These are phyloP conservation scores for Euplexia lucipara DNA, from an alignment of 2,888 invertebrate genomes.

Conservation along the genomic window DNA sequence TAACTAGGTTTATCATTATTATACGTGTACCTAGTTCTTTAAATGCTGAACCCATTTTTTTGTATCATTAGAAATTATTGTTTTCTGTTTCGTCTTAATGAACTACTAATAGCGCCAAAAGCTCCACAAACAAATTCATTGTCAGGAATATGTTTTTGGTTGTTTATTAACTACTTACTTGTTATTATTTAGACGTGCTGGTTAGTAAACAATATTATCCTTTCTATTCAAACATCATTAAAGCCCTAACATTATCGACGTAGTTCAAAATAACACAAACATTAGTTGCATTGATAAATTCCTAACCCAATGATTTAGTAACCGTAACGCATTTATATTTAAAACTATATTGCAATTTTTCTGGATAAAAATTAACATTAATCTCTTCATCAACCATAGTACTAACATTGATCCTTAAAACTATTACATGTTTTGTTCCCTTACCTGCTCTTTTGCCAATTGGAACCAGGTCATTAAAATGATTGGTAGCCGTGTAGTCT, in stretches of 20 bases:
- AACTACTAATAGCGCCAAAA: slow-evolving; percentile 6
- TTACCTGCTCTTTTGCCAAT: slow-evolving; percentile 97
- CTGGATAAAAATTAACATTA: not conserved
- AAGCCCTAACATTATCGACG: slow-evolving; percentile 6
- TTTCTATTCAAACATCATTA: slow-evolving; percentile 48
- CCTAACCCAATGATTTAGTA: not conserved
- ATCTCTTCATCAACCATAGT: not conserved
- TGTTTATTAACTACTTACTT: slow-evolving; percentile 14
- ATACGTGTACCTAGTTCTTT: too few relatives aligned
- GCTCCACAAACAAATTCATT: not conserved
- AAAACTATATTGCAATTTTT: not conserved
- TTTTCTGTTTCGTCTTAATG: not conserved
- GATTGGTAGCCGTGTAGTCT: slow-evolving; percentile 95
- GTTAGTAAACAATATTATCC: slow-evolving; percentile 32
- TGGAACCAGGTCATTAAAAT: slow-evolving; percentile 99
- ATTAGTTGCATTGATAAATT: slow-evolving; percentile 26
- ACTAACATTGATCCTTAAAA: not conserved
- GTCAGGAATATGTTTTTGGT: slow-evolving; percentile 8
- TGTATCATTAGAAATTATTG: not conserved
- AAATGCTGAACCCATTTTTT: not conserved
- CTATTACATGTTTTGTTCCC: slow-evolving; percentile 27
- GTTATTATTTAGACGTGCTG: slow-evolving; percentile 28
- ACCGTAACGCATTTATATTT: not conserved
- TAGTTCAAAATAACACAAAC: slow-evolving; percentile 2
- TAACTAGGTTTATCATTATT: not conserved